Conservation (phyloP, 2,888 invertebrate genomes). For the Crioceris asparagi region DNA sequence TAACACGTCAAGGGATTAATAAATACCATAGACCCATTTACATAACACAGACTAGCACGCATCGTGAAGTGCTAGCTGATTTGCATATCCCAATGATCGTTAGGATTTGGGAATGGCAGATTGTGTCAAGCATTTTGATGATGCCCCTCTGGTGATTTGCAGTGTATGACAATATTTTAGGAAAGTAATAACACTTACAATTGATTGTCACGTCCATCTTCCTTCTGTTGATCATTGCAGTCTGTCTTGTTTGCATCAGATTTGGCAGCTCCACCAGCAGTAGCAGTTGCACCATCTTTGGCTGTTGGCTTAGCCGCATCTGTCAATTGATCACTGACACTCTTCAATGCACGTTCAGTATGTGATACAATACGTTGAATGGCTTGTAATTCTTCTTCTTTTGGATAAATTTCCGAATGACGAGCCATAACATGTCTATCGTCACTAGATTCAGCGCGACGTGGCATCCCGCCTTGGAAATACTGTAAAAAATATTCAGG, state of each 20-base stretch:
- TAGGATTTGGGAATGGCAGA: too few species aligned
- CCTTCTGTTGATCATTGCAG: slow-evolving; percentile 35
- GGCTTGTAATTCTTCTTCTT: slow-evolving; percentile 76
- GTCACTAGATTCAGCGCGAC: slow-evolving; percentile 87
- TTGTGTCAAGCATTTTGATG: too few species aligned
- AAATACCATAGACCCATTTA: too few species aligned
- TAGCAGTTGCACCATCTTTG: slow-evolving; percentile 23
- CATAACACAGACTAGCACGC: too few species aligned
- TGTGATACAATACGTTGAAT: slow-evolving; percentile 89
- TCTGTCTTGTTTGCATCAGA: slow-evolving; percentile 32
- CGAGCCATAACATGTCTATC: slow-evolving; percentile 91
- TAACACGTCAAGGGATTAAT: too few species aligned
- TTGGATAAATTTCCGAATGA: slow-evolving; percentile 89
- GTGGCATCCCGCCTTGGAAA: slow-evolving; percentile 45
- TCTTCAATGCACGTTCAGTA: slow-evolving; percentile 88
- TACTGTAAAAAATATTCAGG: slow-evolving; percentile 39
- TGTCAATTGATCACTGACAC: slow-evolving; percentile 82
- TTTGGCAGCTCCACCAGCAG: slow-evolving; percentile 25
- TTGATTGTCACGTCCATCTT: slow-evolving; percentile 74
- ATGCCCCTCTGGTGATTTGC: too few species aligned
- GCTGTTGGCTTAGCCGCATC: slow-evolving; percentile 43
- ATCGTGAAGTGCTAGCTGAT: too few species aligned
- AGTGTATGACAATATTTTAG: too few species aligned
- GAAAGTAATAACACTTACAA: slow-evolving; percentile 50
- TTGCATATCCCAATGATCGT: too few species aligned